phyloP scores from a whole-genome alignment of 2,797 vertebrate species.

The Phaenicophaeus curvirostris region DNA sequence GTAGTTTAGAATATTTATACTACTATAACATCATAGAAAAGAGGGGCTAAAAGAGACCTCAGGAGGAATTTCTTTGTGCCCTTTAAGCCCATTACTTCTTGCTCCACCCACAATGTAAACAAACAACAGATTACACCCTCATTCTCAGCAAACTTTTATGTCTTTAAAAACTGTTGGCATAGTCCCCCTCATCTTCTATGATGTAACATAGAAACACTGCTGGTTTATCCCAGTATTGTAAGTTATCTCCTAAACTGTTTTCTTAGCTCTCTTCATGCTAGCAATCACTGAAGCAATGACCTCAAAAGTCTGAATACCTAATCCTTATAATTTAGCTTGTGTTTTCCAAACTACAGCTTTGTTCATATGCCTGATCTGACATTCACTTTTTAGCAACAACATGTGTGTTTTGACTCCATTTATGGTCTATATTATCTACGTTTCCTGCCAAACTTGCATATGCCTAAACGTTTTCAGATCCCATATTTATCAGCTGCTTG shows the following conservation, averaged over 20 bases:
- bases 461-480: not conserved
- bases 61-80: not conserved
- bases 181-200: not conserved
- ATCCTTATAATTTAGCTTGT: not conserved
- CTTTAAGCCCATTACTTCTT: not conserved
- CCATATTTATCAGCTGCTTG: not conserved
- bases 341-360: not conserved
- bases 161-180: not conserved
- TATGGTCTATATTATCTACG: not conserved
- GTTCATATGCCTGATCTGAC: not conserved
- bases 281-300: not conserved
- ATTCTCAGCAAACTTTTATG: not conserved
- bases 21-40: not conserved
- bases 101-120: not conserved
- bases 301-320: not conserved
- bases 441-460: not conserved
- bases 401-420: not conserved
- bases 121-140: not conserved
- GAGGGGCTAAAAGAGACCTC: not conserved
- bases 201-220: not conserved
- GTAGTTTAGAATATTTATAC: not conserved
- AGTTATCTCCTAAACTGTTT: not conserved
- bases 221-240: not conserved
- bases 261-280: not conserved
- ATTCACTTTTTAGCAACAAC: not conserved